Evolutionary conservation across 1,140 invertebrate genomes (phyloP).

Genomic region (Camponotus pennsylvanicus): DNA sequence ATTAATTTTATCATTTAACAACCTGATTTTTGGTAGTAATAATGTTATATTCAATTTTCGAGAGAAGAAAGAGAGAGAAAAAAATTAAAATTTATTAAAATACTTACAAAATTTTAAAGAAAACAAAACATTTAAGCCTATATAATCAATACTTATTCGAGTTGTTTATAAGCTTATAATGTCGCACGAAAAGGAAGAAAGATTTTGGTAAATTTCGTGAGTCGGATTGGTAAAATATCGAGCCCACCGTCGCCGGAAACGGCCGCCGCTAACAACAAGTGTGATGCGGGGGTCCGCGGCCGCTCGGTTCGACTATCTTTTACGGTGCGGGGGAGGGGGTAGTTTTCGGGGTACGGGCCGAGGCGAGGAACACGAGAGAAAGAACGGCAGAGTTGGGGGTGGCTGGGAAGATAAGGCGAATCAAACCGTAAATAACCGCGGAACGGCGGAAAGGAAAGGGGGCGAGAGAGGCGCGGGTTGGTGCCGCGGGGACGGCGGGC

Average conservation of each 20-base stretch:
- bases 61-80: not conserved
- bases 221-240: constrained; percentile 56
- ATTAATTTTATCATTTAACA: constrained; percentile 7
- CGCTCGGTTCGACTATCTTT: constrained; percentile 58
- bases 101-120: not conserved
- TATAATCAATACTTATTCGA: not conserved
- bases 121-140: not conserved
- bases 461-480: constrained; percentile 43
- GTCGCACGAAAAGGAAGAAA: not conserved
- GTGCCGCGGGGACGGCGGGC: constrained; percentile 41
- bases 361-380: constrained; percentile 74
- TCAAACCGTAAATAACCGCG: constrained; percentile 86
- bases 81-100: not conserved
- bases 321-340: constrained; percentile 49
- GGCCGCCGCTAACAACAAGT: constrained; percentile 57
- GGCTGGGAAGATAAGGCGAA: constrained; percentile 85
- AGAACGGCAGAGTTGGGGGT: constrained; percentile 71
- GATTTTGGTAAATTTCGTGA: not conserved
- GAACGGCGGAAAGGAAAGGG: constrained; percentile 82
- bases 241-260: constrained; percentile 43
- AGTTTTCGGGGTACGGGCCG: constrained; percentile 67
- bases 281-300: constrained; percentile 29
- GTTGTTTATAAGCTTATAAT: not conserved
- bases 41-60: not conserved
- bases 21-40: not conserved